Base-by-base conservation (phyloP, 2,797 vertebrate species). In the Furcifer pardalis region DNA sequence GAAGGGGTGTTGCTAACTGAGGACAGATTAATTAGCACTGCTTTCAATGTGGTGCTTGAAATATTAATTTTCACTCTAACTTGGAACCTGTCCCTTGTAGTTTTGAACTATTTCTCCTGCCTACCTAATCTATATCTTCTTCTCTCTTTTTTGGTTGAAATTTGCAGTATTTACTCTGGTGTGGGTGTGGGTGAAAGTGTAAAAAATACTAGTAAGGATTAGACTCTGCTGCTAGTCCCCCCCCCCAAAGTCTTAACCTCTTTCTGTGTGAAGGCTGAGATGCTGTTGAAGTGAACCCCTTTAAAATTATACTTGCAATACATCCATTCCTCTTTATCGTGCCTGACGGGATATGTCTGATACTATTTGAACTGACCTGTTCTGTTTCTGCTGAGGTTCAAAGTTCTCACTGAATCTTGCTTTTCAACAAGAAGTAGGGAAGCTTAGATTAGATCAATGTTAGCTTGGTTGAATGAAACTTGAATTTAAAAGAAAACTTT, bases 361-460 rank as follows among this genome's bases (percentile, higher is more conserved):
- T 79, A 46, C 40, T n/a, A 77, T 35, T 40, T 65, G n/a, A 76
- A 59, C 59, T 77, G 73, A 81, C 72, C 42, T 65, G 9, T 40
- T 75, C 49, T 52, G 15, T 3, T 62, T 68, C 27, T 63, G 27
- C 3, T 52, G n/a, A 66, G 62, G 66, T 72, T 78, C 59, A 66
- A 78, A 84, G 68, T 46, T 63, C 59, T 3, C 6, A 19, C 42
- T 30, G 46, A 40, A 37, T 84, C 30, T 27, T 63, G 27, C 23
- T 65, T 84, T 79, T 81, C 63, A 62, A 74, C 32, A 37, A 77
- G 72, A 60, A 77, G 52, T 32, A 59, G 46, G 49, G n/a, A 66
- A 78, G 52, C 25, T 81, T 78, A 46, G 56, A 87, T 81, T 79
- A 79, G 35, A 74, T 83, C 21, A 77, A 73, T 27, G 59, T 32